Base-by-base conservation (phyloP, 2,797 vertebrate genomes). In the Xenopus petersii region DNA sequence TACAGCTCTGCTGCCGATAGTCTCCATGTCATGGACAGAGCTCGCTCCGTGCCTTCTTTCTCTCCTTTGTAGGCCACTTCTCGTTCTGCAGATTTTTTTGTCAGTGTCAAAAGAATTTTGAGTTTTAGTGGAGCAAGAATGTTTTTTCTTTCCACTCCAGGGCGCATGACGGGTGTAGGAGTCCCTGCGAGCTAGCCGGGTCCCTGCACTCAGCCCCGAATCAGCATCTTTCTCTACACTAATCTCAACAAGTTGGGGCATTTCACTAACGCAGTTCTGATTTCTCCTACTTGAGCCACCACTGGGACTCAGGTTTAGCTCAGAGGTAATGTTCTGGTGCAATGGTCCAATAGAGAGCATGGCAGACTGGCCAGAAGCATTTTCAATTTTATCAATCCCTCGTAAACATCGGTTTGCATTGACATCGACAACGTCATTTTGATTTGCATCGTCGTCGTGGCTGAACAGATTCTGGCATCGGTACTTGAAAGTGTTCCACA, bases 401-500 rank as follows among this genome's bases (percentile, higher is more conserved):
- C 94, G 87, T 56, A 92, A 89, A 78, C 92, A 94, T 67, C 89
- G 91, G 82, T 61, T 88, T 56, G 88, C 86, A 83, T 91, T 93
- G 71, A 92, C 84, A 75, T 94, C 93, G 59, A 88, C 80, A 74
- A 81, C 90, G 75, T 94, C 93, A 80, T 79, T 85, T 73, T 88
- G 86, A 86, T 86, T 93, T 80, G 92, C 89, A 81, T 89, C 86
- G 79, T 89, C 86, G 78, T 91, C 94, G 51, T 89, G 90, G 86
- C 91, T 86, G 83, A 99, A 98, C 79, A 98, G 92, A 81, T 92
- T 98, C 87, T 98, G 96, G 88, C 96, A 98, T 87, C 93, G 93
- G 88, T 94, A 97, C 85, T 96, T 98, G 88, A 99, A 93, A 89
- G 92, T 97, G 92, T 92, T 98, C 96, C 98, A 99, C 97, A 99